These are phyloP conservation scores for Vanessa atalanta DNA, from an alignment of 1,140 invertebrate species.

Conservation along the genomic window DNA sequence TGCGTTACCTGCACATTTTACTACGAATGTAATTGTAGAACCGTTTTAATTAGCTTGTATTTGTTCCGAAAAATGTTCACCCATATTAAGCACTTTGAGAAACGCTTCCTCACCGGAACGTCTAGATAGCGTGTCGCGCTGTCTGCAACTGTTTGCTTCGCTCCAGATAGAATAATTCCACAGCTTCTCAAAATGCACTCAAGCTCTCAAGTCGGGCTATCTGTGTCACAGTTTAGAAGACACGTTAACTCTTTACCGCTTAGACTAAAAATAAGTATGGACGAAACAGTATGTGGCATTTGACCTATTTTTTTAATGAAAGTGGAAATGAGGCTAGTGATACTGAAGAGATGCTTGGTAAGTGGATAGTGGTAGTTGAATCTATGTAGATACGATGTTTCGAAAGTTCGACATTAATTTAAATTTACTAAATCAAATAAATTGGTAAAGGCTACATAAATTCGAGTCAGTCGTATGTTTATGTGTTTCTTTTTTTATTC, in stretches of 20 bases:
- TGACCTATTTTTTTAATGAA: conserved; percentile 7
- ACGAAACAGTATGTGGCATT: background rate
- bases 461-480: too few species aligned
- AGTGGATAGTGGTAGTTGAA: background rate
- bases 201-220: conserved; percentile 30
- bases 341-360: background rate
- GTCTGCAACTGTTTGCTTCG: conserved; percentile 44
- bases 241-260: conserved; percentile 27
- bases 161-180: conserved; percentile 44
- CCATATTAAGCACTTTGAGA: conserved; percentile 30
- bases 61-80: background rate
- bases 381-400: background rate
- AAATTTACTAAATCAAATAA: too few species aligned
- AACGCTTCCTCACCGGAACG: conserved; percentile 31
- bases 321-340: background rate
- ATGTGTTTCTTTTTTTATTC: too few species aligned
- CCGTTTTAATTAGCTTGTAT: background rate
- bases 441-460: too few species aligned
- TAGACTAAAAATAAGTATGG: conserved; percentile 3
- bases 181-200: conserved; percentile 36
- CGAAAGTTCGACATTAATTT: too few species aligned
- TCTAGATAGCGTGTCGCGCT: conserved; percentile 45
- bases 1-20: too few species aligned
- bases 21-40: too few species aligned
- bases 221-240: conserved; percentile 40